phyloP scores from a whole-genome alignment of 2,113 vertebrate species.

The Megaptera novaeangliae region DNA sequence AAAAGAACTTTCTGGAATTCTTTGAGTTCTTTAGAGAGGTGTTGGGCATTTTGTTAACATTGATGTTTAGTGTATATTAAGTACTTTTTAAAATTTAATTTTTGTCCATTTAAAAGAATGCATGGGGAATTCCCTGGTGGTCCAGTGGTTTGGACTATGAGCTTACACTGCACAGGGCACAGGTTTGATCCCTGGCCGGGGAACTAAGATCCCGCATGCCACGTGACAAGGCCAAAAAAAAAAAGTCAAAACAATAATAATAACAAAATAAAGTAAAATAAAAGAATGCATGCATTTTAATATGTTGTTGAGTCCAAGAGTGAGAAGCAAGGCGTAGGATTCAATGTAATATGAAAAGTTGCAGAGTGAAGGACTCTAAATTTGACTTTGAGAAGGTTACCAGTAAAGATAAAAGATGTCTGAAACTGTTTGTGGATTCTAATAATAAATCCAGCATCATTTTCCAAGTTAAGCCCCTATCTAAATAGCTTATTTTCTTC shows the following conservation, averaged over 20 bases:
- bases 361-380: background rate
- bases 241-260: too few species aligned
- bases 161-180: too few species aligned
- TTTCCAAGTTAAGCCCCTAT: background rate
- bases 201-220: too few species aligned
- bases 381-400: background rate
- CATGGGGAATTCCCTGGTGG: background rate
- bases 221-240: too few species aligned
- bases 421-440: background rate
- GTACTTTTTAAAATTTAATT: background rate
- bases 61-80: background rate
- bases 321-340: background rate
- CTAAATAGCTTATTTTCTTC: background rate
- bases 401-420: background rate
- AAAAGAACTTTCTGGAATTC: background rate
- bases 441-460: background rate
- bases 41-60: background rate
- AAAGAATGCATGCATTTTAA: background rate
- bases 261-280: background rate
- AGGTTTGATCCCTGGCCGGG: too few species aligned
- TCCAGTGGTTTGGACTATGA: too few species aligned
- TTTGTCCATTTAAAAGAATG: background rate
- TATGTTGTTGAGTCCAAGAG: background rate
- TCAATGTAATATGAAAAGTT: background rate
- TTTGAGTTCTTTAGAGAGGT: background rate